Percentiles rank a stretch among this genome's conserved stretches.
Conservation (phyloP, 2,797 vertebrate species). For the Poecilia velifera region DNA sequence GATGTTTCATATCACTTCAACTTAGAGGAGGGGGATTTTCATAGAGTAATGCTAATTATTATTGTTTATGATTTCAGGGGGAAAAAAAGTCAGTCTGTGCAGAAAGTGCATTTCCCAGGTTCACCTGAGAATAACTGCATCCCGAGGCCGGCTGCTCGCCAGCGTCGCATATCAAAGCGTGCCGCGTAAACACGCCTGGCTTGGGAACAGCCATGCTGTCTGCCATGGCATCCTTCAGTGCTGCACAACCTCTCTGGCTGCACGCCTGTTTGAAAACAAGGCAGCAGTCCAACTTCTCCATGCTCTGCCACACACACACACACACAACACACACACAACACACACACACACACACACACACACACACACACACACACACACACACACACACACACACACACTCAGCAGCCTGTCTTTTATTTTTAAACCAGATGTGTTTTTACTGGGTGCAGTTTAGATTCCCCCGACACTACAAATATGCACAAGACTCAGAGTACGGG, state of each 20-base stretch:
- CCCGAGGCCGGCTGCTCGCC: slow-evolving; percentile 29
- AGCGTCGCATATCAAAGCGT: slow-evolving; percentile 29
- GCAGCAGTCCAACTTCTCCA: slow-evolving; percentile 53
- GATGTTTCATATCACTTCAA: neutral
- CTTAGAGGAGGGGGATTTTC: neutral
- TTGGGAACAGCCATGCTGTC: slow-evolving; percentile 52
- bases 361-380: slow-evolving; percentile 17
- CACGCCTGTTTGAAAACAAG: slow-evolving; percentile 53
- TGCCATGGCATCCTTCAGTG: slow-evolving; percentile 48
- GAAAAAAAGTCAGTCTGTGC: neutral
- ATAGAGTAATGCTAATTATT: neutral
- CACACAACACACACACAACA: too few relatives aligned
- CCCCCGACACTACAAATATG: slow-evolving; percentile 71
- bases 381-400: slow-evolving; percentile 13
- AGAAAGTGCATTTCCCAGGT: slow-evolving; percentile 12
- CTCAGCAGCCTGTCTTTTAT: slow-evolving; percentile 58
- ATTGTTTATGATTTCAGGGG: neutral
- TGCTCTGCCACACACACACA: slow-evolving; percentile 16
- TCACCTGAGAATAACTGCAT: slow-evolving; percentile 16
- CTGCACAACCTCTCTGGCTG: slow-evolving; percentile 45
- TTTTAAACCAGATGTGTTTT: slow-evolving; percentile 82
- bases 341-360: slow-evolving; percentile 14
- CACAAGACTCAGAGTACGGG: slow-evolving; percentile 43
- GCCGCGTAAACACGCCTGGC: slow-evolving; percentile 43
- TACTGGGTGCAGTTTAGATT: slow-evolving; percentile 77